A percentile compares a stretch with the other conserved stretches of the same genome.
Evolutionary conservation across 1,140 invertebrate genomes (phyloP).

Genomic region (Bombus waltoni): DNA sequence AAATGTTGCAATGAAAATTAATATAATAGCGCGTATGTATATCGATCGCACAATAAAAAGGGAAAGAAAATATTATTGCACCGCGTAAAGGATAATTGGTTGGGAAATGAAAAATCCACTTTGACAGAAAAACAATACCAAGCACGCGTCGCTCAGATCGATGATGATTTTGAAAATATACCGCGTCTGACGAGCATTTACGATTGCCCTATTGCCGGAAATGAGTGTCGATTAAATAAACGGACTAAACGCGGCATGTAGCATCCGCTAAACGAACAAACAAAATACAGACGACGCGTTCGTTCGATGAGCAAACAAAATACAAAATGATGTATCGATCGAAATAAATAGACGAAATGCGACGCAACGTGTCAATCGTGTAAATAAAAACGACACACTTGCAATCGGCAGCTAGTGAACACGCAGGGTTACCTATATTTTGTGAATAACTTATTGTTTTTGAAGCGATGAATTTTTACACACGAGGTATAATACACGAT

Average conservation of each 20-base stretch:
- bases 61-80: background rate
- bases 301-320: background rate
- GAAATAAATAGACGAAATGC: background rate
- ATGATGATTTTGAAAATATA: background rate
- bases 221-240: background rate
- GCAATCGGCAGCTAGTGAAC: too few relatives aligned
- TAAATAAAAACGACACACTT: background rate
- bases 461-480: too few relatives aligned
- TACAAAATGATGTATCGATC: background rate
- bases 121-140: background rate
- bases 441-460: too few relatives aligned
- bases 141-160: background rate
- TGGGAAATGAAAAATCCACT: background rate
- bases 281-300: background rate
- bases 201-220: background rate
- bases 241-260: background rate
- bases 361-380: background rate
- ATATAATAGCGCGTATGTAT: too few relatives aligned
- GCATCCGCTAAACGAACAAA: background rate
- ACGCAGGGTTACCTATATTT: background rate
- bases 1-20: too few relatives aligned
- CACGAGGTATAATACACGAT: too few relatives aligned
- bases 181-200: background rate
- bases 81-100: background rate
- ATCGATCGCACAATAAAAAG: too few relatives aligned